Conservation (phyloP, 2,888 invertebrate genomes). For the Ctenicera cuprea region DNA sequence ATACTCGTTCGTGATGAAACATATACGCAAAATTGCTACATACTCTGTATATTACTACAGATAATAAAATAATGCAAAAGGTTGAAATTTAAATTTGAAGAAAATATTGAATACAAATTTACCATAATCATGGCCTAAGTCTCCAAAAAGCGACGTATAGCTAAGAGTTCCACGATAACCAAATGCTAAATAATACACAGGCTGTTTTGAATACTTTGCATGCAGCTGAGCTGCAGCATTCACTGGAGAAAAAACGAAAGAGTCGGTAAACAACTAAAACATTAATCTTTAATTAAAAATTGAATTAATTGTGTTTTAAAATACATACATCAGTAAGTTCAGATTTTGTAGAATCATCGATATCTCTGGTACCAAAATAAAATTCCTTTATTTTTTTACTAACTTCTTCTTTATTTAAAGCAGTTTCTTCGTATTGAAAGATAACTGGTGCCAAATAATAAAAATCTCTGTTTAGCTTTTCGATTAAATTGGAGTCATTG, state of each 20-base stretch:
- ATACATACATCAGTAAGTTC: constrained; percentile 70
- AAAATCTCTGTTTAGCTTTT: constrained; percentile 72
- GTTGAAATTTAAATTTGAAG: no score
- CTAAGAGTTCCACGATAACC: constrained; percentile 80
- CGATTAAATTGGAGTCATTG: constrained; percentile 65
- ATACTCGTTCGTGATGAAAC: no score
- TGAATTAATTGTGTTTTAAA: constrained; percentile 57
- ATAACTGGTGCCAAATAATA: constrained; percentile 70
- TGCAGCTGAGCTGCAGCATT: constrained; percentile 78
- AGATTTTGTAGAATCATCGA: constrained; percentile 66
- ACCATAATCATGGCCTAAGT: constrained; percentile 76
- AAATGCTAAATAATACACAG: constrained; percentile 82
- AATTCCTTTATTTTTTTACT: constrained; percentile 70
- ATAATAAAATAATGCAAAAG: no score
- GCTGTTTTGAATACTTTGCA: constrained; percentile 73
- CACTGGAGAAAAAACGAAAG: constrained; percentile 81
- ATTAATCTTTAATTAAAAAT: constrained; percentile 65
- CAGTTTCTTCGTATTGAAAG: constrained; percentile 71
- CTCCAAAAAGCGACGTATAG: constrained; percentile 48
- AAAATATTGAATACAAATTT: constrained; percentile 53
- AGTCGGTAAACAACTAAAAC: constrained; percentile 82
- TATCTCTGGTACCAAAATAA: constrained; percentile 70
- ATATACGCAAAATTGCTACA: no score
- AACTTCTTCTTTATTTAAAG: constrained; percentile 60
- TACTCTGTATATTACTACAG: no score